Percentiles rank a stretch among this genome's conserved stretches.
Conservation (phyloP, 1,140 invertebrate genomes). For the Chrysomallon squamiferum region DNA sequence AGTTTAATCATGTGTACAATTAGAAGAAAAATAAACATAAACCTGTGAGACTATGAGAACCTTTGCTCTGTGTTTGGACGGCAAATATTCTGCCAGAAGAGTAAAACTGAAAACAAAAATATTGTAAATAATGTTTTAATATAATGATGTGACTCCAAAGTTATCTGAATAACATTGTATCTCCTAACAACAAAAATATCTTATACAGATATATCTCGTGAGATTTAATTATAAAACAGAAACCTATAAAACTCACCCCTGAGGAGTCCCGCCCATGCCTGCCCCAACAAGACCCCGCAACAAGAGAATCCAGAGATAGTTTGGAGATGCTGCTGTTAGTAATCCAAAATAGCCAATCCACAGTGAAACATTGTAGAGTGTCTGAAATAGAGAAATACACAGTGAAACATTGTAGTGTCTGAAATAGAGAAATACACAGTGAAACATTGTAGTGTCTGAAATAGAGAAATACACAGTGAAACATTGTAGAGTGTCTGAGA, state of each 20-base stretch:
- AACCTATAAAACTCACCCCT: conserved; percentile 87
- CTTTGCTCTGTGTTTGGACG: conserved; percentile 51
- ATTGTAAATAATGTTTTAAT: no score
- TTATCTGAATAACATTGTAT: no score
- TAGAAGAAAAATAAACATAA: conserved; percentile 16
- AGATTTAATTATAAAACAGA: no score
- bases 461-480: no score
- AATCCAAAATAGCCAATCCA: conserved; percentile 90
- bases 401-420: no score
- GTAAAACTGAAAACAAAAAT: conserved; percentile 39
- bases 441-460: no score
- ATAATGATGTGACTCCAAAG: no score
- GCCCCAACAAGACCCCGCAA: conserved; percentile 91
- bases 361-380: conserved; percentile 83
- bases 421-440: no score
- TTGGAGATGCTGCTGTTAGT: conserved; percentile 87
- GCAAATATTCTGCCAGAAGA: conserved; percentile 50
- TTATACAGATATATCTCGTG: no score
- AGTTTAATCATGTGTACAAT: no score
- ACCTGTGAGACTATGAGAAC: conserved; percentile 36
- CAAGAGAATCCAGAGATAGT: conserved; percentile 87
- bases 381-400: conserved; percentile 66
- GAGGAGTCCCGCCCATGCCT: conserved; percentile 93
- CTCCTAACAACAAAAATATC: no score
- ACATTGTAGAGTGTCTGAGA: no score